Base-by-base conservation (phyloP, 1,140 invertebrate species). In the Ptiloglossa arizonensis region DNA sequence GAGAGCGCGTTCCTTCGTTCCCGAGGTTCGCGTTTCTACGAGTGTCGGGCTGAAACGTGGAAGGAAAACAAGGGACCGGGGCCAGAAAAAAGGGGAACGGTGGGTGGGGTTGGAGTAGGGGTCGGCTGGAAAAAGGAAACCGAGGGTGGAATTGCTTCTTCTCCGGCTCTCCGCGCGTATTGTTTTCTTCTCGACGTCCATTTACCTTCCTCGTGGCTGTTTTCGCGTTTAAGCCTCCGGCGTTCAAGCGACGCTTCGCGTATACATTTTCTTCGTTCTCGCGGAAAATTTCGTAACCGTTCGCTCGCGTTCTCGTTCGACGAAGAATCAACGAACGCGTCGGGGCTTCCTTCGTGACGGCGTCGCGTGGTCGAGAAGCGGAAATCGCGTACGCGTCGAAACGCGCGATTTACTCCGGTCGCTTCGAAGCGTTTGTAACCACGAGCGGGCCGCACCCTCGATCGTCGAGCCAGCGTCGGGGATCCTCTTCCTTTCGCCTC, bases 121-220 rank as follows among this genome's bases (percentile, higher is more conserved):
- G 19, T 29, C 17, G 44, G 63, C 66, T 75, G 83, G 81, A 79
- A 85, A 87, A 87, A 87, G 81, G 83, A 85, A 86, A 89, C 35
- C 69, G 68, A 80, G 69, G 79, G 69, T 73, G 71, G 73, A 87
- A 87, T 87, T 87, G 77, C 78, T 82, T 86, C 75, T 84, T 70
- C 73, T 82, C 74, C 76, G 71, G 52, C 64, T 72, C 56, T 27
- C 32, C 38, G 29, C 50, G 69, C 62, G 75, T 86, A 80, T 83
- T 86, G 81, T 87, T 87, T 87, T 86, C 79, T 77, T 80, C 69
- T 79, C 63, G 32, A 35, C 74, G 63, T 79, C 73, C 68, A 81
- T 86, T 84, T 83, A 83, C 68, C 71, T 73, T 73, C 67, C 60
- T n/a, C n/a, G 63, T 44, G 41, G 59, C 41, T 57, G 13, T 50